phyloP scores from a whole-genome alignment of 2,113 vertebrate species.

The Mohoua ochrocephala region DNA sequence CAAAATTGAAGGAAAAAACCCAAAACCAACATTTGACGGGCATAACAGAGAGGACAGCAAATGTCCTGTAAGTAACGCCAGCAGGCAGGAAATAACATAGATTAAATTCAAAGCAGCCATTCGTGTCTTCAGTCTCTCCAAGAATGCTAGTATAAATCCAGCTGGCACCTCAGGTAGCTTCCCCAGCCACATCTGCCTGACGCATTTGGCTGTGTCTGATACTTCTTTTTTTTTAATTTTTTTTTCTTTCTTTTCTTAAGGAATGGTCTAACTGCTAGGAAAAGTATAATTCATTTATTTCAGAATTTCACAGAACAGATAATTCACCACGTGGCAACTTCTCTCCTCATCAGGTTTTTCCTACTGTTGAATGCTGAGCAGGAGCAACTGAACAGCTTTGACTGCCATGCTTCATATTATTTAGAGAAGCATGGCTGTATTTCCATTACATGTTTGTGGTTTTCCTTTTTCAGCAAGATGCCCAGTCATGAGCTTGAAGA shows the following conservation, averaged over 20 bases:
- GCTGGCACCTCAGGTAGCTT: constrained; percentile 69
- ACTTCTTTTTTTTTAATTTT: not conserved
- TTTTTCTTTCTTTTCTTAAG: not conserved
- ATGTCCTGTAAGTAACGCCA: not conserved
- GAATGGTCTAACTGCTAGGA: constrained; percentile 26
- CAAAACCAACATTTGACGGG: not conserved
- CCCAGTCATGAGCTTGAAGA: not conserved
- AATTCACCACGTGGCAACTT: constrained; percentile 55
- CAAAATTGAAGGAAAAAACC: not conserved
- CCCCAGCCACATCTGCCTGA: constrained; percentile 72
- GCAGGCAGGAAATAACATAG: constrained; percentile 65
- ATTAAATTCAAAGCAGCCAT: constrained; percentile 66
- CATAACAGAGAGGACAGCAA: constrained; percentile 28
- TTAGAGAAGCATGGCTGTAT: not conserved
- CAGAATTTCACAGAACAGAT: constrained; percentile 51
- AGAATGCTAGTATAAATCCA: constrained; percentile 69
- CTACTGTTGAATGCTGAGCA: not conserved
- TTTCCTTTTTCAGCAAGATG: not conserved
- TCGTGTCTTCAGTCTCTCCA: constrained; percentile 53
- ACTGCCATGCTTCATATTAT: not conserved
- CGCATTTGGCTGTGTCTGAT: constrained; percentile 53
- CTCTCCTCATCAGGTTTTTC: constrained; percentile 28
- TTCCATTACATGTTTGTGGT: not conserved
- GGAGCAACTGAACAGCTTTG: not conserved
- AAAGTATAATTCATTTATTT: constrained; percentile 58